These are phyloP conservation scores for Scaptodrosophila latifasciaeformis DNA, from an alignment of 2,888 invertebrate genomes.

Conservation along the genomic window DNA sequence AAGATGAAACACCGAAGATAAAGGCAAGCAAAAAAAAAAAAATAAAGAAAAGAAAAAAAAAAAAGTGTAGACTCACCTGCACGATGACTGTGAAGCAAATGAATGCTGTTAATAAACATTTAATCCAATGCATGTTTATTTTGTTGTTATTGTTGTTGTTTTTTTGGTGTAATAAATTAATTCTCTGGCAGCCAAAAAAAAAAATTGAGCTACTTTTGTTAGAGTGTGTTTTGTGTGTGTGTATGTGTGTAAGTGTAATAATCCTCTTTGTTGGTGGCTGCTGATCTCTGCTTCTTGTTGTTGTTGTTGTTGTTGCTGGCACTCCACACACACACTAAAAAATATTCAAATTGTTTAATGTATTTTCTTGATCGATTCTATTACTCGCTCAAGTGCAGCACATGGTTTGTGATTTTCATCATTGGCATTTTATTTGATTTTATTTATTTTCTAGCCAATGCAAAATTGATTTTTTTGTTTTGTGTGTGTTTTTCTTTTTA, in stretches of 20 bases:
- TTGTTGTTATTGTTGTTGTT: conserved; percentile 29
- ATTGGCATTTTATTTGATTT: conserved; percentile 38
- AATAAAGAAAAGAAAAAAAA: not conserved
- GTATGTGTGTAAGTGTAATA: conserved; percentile 43
- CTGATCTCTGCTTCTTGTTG: conserved; percentile 17
- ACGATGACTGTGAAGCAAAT: conserved; percentile 72
- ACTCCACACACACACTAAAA: conserved; percentile 28
- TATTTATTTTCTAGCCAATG: conserved; percentile 17
- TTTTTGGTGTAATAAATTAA: conserved; percentile 18
- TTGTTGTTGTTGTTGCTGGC: conserved; percentile 25
- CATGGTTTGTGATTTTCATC: conserved; percentile 45
- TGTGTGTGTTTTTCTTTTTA: conserved; percentile 19
- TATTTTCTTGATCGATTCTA: conserved; percentile 36
- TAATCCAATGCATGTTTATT: conserved; percentile 75
- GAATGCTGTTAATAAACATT: conserved; percentile 73
- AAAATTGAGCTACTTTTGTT: too few relatives aligned
- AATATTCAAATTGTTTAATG: conserved; percentile 42
- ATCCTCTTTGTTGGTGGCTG: conserved; percentile 37
- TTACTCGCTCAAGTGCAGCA: conserved; percentile 44
- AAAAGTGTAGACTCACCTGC: conserved; percentile 68
- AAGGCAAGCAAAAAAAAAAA: not conserved
- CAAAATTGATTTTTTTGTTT: conserved; percentile 8
- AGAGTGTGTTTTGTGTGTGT: conserved; percentile 32
- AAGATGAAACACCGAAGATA: not conserved
- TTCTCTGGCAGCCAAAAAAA: too few relatives aligned